These are phyloP conservation scores for Catharus ustulatus DNA, from an alignment of 2,797 vertebrate genomes.

Conservation along the genomic window DNA sequence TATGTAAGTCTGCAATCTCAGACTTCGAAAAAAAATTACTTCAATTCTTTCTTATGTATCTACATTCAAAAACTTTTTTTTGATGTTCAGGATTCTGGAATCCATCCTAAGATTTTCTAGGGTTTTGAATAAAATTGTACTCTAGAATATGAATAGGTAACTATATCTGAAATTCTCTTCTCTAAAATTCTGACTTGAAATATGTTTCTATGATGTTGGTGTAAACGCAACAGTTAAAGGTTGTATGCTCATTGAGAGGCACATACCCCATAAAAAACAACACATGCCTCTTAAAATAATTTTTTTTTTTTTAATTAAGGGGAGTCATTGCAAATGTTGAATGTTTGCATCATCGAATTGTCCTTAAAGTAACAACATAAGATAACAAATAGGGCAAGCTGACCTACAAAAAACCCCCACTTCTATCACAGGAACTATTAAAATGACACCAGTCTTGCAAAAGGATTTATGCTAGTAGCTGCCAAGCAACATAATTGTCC, in stretches of 20 bases:
- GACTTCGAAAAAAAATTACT: neutral
- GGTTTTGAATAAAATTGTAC: neutral
- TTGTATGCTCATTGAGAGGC: neutral
- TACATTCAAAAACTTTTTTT: neutral
- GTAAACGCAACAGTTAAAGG: neutral
- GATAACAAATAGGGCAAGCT: neutral
- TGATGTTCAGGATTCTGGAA: neutral
- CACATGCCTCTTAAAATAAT: neutral
- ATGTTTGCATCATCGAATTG: neutral
- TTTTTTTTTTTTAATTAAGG: no score
- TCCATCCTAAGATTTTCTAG: neutral
- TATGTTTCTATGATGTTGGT: neutral
- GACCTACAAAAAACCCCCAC: fast-evolving
- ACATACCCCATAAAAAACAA: neutral
- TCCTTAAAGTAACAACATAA: neutral
- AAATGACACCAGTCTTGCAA: neutral
- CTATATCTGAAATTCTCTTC: neutral
- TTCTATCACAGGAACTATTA: neutral
- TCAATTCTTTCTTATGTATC: neutral
- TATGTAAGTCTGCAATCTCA: neutral
- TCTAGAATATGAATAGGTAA: neutral
- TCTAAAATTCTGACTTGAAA: neutral
- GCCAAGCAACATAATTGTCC: neutral
- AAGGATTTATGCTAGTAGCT: neutral
- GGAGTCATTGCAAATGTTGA: neutral